Conservation (phyloP, 1,140 invertebrate species). For the Polyergus mexicanus region DNA sequence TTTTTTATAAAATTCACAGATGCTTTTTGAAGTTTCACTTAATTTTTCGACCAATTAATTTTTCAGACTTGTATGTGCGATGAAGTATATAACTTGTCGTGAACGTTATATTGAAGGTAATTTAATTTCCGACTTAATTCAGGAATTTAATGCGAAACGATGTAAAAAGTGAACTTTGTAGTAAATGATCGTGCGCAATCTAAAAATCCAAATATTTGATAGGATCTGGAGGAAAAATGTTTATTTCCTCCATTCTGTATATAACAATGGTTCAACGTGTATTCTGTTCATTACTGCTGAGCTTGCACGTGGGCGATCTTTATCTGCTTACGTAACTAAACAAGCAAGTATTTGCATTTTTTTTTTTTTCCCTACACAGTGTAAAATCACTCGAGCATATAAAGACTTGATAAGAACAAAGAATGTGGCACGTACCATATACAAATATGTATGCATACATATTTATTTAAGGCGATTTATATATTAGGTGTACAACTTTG, state of each 20-base stretch:
- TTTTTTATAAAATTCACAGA: background rate
- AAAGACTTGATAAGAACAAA: background rate
- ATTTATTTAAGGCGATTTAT: background rate
- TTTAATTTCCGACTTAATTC: constrained; percentile 13
- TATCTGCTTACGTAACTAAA: background rate
- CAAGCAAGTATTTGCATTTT: background rate
- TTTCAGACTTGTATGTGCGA: background rate
- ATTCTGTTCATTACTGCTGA: background rate
- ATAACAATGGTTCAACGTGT: background rate
- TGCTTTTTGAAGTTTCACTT: background rate
- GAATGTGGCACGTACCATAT: background rate
- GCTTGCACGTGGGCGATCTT: background rate
- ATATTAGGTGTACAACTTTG: no score
- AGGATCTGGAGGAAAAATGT: background rate
- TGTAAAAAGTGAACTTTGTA: background rate
- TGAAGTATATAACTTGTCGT: background rate
- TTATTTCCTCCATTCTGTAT: background rate
- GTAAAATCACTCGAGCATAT: background rate
- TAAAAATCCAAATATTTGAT: background rate
- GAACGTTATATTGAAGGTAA: background rate
- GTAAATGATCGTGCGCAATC: background rate
- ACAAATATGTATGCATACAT: background rate
- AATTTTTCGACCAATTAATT: background rate
- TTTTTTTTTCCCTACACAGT: background rate
- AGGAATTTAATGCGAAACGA: background rate